A percentile compares a stretch with the other conserved stretches of the same genome.
Conservation (phyloP, 2,797 vertebrate genomes). For the Pelobates cultripes region DNA sequence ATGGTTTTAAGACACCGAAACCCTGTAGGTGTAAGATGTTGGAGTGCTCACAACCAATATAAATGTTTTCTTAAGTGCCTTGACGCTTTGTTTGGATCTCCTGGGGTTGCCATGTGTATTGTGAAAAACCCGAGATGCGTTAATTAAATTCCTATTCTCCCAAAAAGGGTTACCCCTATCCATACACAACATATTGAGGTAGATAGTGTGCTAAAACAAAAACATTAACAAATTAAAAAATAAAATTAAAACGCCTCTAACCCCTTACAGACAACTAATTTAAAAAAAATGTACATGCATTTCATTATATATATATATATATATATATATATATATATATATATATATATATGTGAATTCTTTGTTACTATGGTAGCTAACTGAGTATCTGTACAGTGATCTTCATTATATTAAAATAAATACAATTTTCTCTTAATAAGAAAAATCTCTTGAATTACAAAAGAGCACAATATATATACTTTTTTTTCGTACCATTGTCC, state of each 20-base stretch:
- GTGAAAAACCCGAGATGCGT: conserved; percentile 23
- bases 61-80: not conserved
- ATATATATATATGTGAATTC: conserved; percentile 3
- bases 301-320: conserved; percentile 47
- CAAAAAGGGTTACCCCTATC: conserved; percentile 40
- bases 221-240: conserved; percentile 59
- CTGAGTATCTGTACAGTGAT: conserved; percentile 75
- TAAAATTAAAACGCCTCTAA: conserved; percentile 59
- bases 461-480: conserved; percentile 67
- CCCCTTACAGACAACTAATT: conserved; percentile 55
- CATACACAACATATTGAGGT: conserved; percentile 84
- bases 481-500: conserved; percentile 46
- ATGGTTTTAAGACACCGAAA: not conserved
- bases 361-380: conserved; percentile 75
- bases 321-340: conserved; percentile 19
- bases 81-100: conserved; percentile 16
- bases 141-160: conserved; percentile 30
- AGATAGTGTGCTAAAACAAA: conserved; percentile 83
- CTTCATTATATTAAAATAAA: conserved; percentile 92
- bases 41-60: conserved; percentile 35
- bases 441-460: conserved; percentile 84
- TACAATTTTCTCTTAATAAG: conserved; percentile 81
- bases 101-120: not conserved
- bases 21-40: conserved; percentile 23
- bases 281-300: conserved; percentile 43